Conservation (phyloP, 92 coral and sea anemone species). For the Porites cylindrica region DNA sequence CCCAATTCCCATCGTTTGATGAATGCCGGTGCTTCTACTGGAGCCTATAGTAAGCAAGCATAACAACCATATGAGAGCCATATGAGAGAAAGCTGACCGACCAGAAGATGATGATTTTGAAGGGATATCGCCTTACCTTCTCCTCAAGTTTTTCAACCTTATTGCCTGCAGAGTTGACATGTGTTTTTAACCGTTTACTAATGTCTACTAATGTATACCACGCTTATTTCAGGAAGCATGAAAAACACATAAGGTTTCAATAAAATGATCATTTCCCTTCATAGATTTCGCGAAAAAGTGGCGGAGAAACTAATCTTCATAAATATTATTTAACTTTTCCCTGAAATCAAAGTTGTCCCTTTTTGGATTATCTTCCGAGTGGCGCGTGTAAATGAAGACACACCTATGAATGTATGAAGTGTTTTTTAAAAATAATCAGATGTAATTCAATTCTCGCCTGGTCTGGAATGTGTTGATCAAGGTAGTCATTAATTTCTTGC, state of each 20-base stretch:
- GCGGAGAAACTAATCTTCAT: not conserved
- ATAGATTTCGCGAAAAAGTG: not conserved
- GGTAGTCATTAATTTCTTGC: slow-evolving; percentile 41
- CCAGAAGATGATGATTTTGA: too few species aligned
- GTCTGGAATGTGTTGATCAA: slow-evolving; percentile 16
- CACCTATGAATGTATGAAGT: not conserved
- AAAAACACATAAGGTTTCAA: not conserved
- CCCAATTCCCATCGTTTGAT: too few species aligned
- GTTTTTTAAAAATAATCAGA: not conserved
- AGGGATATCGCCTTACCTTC: not conserved
- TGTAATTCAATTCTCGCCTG: slow-evolving; percentile 31
- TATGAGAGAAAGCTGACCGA: too few species aligned
- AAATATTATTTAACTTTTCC: too few species aligned
- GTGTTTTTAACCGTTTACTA: not conserved
- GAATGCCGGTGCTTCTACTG: too few species aligned
- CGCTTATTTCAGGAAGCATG: not conserved
- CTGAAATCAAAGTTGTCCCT: too few species aligned
- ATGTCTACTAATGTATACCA: too few species aligned
- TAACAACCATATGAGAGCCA: too few species aligned
- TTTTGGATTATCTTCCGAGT: too few species aligned
- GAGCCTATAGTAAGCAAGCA: too few species aligned
- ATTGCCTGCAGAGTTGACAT: not conserved
- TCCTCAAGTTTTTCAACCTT: not conserved
- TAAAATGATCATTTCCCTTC: not conserved
- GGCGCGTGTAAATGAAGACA: too few species aligned